These are phyloP conservation scores for Euphydryas editha DNA, from an alignment of 2,888 invertebrate species.

Conservation along the genomic window DNA sequence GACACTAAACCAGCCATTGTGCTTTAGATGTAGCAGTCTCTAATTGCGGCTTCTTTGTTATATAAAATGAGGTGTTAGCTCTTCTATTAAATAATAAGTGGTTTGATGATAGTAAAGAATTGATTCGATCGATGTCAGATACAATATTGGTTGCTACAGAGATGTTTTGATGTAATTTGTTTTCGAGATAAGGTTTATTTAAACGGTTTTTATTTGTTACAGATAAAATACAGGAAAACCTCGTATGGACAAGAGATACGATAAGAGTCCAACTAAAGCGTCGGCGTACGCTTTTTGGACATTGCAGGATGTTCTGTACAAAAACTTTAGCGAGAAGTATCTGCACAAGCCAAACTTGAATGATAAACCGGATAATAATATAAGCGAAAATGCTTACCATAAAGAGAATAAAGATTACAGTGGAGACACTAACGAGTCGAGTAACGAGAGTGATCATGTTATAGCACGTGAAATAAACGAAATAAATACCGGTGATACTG, in stretches of 20 bases:
- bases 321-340: conserved; percentile 30
- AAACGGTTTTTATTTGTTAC: conserved; percentile 62
- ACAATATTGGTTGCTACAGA: conserved; percentile 54
- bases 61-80: conserved; percentile 82
- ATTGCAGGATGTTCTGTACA: conserved; percentile 60
- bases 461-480: conserved; percentile 60
- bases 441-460: conserved; percentile 50
- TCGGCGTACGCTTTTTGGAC: conserved; percentile 77
- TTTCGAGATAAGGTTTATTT: conserved; percentile 34
- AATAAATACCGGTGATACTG: conserved; percentile 52
- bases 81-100: conserved; percentile 80
- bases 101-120: conserved; percentile 62
- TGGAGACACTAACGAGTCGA: conserved; percentile 37
- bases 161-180: conserved; percentile 40
- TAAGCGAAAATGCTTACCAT: conserved; percentile 49
- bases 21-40: conserved; percentile 70
- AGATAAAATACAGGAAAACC: conserved; percentile 71
- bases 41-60: conserved; percentile 81
- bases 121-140: conserved; percentile 58
- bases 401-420: conserved; percentile 47
- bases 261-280: conserved; percentile 73
- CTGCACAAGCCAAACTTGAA: conserved; percentile 35
- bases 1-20: conserved; percentile 74
- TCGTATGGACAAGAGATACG: conserved; percentile 79
- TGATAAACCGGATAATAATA: conserved; percentile 10